Conservation (phyloP, 2,113 vertebrate genomes). For the Macrotus californicus region DNA sequence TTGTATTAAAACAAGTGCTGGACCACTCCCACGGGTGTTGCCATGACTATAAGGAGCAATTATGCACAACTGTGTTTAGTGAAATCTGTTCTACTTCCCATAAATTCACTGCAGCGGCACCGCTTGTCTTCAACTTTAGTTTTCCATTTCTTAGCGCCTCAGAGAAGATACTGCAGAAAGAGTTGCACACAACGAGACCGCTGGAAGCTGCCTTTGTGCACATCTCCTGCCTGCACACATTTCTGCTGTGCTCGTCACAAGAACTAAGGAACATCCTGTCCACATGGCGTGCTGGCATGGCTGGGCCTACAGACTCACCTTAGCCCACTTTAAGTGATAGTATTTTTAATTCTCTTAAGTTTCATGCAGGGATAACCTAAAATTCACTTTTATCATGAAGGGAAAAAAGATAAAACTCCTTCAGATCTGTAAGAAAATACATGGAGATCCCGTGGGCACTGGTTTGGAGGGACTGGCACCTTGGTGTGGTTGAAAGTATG, state of each 20-base stretch:
- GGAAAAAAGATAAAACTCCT: background rate
- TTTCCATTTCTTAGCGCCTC: background rate
- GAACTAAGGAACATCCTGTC: background rate
- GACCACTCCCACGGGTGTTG: background rate
- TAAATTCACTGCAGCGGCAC: background rate
- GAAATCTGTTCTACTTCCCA: background rate
- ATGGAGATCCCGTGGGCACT: too few relatives aligned
- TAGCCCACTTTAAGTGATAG: background rate
- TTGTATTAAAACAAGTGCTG: slow-evolving; percentile 10
- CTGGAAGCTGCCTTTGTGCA: background rate
- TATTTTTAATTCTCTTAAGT: background rate
- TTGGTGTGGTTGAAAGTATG: background rate
- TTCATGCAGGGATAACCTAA: background rate
- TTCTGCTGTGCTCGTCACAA: background rate
- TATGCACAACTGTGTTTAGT: background rate
- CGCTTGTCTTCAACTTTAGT: background rate
- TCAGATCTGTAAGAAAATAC: background rate
- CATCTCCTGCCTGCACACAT: background rate
- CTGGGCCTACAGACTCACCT: background rate
- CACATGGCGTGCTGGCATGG: background rate
- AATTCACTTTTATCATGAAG: background rate
- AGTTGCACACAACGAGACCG: too few relatives aligned
- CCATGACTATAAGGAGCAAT: background rate
- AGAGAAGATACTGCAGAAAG: background rate
- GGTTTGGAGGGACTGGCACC: background rate